A percentile compares a stretch with the other conserved stretches of the same genome.
Evolutionary conservation across 2,888 invertebrate species (phyloP).

Genomic region (Trichogramma evanescens): DNA sequence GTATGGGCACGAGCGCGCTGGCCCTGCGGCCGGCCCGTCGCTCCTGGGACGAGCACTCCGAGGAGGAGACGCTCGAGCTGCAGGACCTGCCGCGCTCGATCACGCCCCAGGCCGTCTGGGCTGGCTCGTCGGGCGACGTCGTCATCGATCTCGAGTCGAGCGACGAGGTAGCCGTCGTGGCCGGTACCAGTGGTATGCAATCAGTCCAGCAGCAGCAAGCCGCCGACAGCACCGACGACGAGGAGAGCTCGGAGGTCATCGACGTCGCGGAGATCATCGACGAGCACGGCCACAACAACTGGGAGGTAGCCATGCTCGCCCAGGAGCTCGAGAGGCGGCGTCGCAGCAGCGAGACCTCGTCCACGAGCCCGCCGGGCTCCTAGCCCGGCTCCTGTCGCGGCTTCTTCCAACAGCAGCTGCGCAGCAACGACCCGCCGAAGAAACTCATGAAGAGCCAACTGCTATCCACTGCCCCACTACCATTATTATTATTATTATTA

Average conservation of each 20-base stretch:
- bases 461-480: background rate
- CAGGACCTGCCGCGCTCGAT: slow-evolving; percentile 56
- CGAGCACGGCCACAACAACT: slow-evolving; percentile 52
- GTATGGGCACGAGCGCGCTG: slow-evolving; percentile 21
- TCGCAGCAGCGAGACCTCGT: slow-evolving; percentile 39
- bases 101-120: slow-evolving; percentile 45
- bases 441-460: background rate
- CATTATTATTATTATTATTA: background rate
- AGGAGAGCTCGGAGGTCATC: slow-evolving; percentile 25
- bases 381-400: slow-evolving; percentile 32
- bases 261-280: slow-evolving; percentile 34
- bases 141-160: slow-evolving; percentile 46
- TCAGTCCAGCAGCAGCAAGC: slow-evolving; percentile 45
- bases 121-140: slow-evolving; percentile 35
- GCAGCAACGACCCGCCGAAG: too few species aligned
- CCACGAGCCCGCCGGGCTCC: slow-evolving; percentile 45
- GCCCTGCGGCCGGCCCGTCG: slow-evolving; percentile 37
- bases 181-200: slow-evolving; percentile 14
- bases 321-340: slow-evolving; percentile 55
- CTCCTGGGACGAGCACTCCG: slow-evolving; percentile 68
- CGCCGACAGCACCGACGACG: slow-evolving; percentile 40
- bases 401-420: slow-evolving; percentile 11
- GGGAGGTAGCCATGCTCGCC: slow-evolving; percentile 75
- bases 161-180: slow-evolving; percentile 47
- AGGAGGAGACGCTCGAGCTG: slow-evolving; percentile 63